Conservation (phyloP, 2,888 invertebrate genomes). For the Machimus rusticus region DNA sequence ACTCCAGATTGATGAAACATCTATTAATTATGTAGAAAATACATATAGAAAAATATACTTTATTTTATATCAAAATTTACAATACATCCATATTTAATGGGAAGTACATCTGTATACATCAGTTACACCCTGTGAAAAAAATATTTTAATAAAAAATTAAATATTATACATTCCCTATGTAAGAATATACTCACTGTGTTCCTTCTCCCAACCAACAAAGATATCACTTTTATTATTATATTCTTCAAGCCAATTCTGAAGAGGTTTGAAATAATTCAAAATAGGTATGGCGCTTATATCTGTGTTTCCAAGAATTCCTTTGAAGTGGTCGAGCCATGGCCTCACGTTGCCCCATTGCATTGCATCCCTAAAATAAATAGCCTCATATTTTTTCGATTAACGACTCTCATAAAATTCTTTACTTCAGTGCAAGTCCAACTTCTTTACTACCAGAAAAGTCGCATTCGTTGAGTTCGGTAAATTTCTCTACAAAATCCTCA, state of each 20-base stretch:
- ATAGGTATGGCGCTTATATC: not conserved
- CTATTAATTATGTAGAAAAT: no score
- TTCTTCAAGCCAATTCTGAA: conserved; percentile 5
- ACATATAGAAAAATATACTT: no score
- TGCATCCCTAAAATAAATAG: not conserved
- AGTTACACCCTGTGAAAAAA: not conserved
- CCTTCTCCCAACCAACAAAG: not conserved
- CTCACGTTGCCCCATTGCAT: not conserved
- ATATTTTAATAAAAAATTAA: not conserved
- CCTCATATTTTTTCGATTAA: not conserved
- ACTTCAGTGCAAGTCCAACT: conserved; percentile 78
- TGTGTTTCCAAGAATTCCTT: not conserved
- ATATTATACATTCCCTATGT: not conserved
- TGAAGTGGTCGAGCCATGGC: not conserved
- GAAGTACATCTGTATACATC: not conserved
- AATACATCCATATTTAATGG: no score
- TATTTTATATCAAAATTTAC: no score
- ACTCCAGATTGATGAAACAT: no score
- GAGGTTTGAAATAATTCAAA: conserved; percentile 15
- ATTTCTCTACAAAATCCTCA: not conserved
- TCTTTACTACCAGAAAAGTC: conserved; percentile 82
- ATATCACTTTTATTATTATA: not conserved
- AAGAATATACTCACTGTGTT: not conserved
- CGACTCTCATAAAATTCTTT: not conserved
- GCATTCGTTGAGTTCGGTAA: conserved; percentile 63